Base-by-base conservation (phyloP, 2,797 vertebrate genomes). In the Urophycis tenuis region DNA sequence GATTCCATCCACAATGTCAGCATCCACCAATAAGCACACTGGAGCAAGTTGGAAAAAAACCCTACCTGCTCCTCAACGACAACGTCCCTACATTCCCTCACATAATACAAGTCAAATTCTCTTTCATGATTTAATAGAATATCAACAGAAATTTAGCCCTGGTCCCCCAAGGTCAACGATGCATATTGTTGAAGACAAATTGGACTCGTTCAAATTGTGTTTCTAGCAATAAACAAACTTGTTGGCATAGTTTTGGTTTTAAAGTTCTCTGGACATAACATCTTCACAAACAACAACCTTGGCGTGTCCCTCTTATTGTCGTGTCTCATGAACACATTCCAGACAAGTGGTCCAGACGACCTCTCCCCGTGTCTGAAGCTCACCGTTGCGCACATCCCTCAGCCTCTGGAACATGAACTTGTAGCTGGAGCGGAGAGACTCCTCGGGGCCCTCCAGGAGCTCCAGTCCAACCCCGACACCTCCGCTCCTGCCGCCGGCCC, bases 331-430 rank as follows among this genome's bases (percentile, higher is more conserved):
- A 60, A 60, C 53, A 60, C 17, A 60, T 25, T n/a, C 25, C 53
- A 25, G 25, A 25, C n/a, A 7, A 60, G 49, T 19, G 1, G 45
- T 1, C 19, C 45, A 19, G 49, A 8, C 19, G 14, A 45, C 22
- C 25, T n/a, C 25, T 67, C 60, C n/a, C n/a, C n/a, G n/a, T n/a
- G n/a, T 25, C 4, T 29, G 60, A 64, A 9, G 5, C 60, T 67
- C 60, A 96, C 96, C 95, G 78, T 97, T 95, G 49, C 94, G 92
- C 32, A 95, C 49, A 1, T 97, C 96, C 0, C 91, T 78, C 0
- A 95, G 87, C 79, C 94, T 94, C 88, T 98, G 97, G 85, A 98
- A 98, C 97, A 99, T 99, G 81, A 89, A 95, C 71, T 95, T 98
- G 89, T 97, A 98, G 82, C 86, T 92, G 82, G 80, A 80, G 0